Conservation (phyloP, 2,113 vertebrate genomes). For the Pogonocichla stellata region DNA sequence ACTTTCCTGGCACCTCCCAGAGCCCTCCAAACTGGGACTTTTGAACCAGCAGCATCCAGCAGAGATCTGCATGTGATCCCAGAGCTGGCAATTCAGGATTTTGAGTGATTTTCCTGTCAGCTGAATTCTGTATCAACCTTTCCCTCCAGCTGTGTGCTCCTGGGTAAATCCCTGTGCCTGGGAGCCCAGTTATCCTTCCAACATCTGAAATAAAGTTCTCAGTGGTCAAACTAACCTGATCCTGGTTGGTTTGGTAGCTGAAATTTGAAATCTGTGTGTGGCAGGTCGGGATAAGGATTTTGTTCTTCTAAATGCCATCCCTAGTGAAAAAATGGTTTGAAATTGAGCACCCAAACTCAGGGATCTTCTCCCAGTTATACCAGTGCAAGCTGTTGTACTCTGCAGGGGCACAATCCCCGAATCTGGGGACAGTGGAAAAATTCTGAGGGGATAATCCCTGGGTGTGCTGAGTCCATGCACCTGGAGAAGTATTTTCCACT, state of each 20-base stretch:
- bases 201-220: neutral
- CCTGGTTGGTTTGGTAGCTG: neutral
- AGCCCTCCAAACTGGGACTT: neutral
- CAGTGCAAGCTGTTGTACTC: neutral
- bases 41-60: neutral
- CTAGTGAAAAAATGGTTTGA: neutral
- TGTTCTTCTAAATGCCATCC: neutral
- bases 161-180: neutral
- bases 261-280: neutral
- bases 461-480: neutral
- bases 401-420: neutral
- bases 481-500: neutral
- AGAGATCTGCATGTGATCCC: neutral
- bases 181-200: neutral
- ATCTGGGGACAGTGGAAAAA: neutral
- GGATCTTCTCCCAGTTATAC: neutral
- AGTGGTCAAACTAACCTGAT: neutral
- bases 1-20: neutral
- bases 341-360: neutral
- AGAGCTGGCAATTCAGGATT: neutral
- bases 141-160: neutral
- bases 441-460: neutral
- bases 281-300: neutral
- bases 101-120: neutral
- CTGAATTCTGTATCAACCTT: neutral